Conservation (phyloP, 2,797 vertebrate species). For the Takifugu rubripes region DNA sequence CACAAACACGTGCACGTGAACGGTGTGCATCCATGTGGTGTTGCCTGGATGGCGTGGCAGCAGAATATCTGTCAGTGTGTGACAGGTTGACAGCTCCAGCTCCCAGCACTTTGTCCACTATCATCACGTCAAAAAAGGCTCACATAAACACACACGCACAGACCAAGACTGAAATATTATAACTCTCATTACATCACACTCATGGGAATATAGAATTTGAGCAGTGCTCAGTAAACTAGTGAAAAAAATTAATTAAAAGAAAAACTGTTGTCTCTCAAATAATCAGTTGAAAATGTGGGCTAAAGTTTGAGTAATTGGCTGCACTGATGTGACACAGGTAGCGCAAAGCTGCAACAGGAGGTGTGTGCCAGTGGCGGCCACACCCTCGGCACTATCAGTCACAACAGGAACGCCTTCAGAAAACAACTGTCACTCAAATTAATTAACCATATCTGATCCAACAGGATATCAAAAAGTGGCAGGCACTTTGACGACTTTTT, state of each 20-base stretch:
- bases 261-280: background rate
- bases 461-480: conserved; percentile 62
- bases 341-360: conserved; percentile 26
- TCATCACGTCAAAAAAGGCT: conserved; percentile 83
- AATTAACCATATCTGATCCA: conserved; percentile 68
- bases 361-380: conserved; percentile 21
- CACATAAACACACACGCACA: conserved; percentile 19
- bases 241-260: background rate
- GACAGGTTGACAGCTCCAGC: conserved; percentile 93
- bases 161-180: conserved; percentile 18
- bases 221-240: background rate
- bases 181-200: background rate
- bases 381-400: conserved; percentile 50
- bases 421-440: conserved; percentile 70
- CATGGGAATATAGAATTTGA: background rate
- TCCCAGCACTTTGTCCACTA: conserved; percentile 95
- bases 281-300: too few species aligned
- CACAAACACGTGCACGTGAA: conserved; percentile 35
- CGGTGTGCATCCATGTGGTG: conserved; percentile 69
- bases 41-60: conserved; percentile 87
- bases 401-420: conserved; percentile 55
- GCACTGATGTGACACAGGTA: conserved; percentile 26
- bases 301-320: background rate
- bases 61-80: conserved; percentile 94
- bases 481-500: conserved; percentile 62